Conservation (phyloP, 1,140 invertebrate species). For the Capitella teleta region DNA sequence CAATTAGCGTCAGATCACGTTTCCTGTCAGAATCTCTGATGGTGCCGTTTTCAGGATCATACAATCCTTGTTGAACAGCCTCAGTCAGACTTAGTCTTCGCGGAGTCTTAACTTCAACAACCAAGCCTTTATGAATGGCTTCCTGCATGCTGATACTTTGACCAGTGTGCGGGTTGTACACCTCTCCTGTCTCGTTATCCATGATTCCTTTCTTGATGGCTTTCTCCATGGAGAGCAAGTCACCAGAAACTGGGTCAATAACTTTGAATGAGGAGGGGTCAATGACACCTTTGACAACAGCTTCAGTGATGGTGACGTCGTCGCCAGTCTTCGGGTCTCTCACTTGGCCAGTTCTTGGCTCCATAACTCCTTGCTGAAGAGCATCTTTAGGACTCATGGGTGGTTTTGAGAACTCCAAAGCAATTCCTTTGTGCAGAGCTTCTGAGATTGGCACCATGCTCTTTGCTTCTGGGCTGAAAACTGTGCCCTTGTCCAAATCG, state of each 20-base stretch:
- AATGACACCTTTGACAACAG: slow-evolving; percentile 27
- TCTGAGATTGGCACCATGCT: slow-evolving; percentile 41
- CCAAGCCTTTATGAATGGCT: slow-evolving; percentile 60
- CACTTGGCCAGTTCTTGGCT: background rate
- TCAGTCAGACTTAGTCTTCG: slow-evolving; percentile 36
- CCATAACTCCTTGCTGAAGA: slow-evolving; percentile 3
- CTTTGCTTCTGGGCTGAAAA: slow-evolving; percentile 52
- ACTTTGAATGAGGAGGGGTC: slow-evolving; percentile 22
- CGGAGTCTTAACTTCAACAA: slow-evolving; percentile 55
- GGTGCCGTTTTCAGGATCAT: slow-evolving; percentile 55
- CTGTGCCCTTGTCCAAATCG: slow-evolving; percentile 48
- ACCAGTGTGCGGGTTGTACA: slow-evolving; percentile 68
- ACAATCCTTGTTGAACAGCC: slow-evolving; percentile 55
- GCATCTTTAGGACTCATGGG: slow-evolving; percentile 16
- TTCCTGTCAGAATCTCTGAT: slow-evolving; percentile 52
- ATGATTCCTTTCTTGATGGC: slow-evolving; percentile 63
- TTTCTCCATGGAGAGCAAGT: slow-evolving; percentile 57
- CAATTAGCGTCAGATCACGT: slow-evolving; percentile 40
- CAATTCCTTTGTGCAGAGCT: slow-evolving; percentile 54
- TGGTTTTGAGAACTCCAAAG: slow-evolving; percentile 59
- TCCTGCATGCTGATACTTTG: slow-evolving; percentile 60
- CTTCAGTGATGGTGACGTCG: slow-evolving; percentile 24
- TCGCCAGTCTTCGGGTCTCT: slow-evolving; percentile 11
- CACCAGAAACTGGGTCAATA: slow-evolving; percentile 1
- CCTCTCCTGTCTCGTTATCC: slow-evolving; percentile 56